Evolutionary conservation across 1,140 invertebrate genomes (phyloP).

Genomic region (Lanistes nyassanus): DNA sequence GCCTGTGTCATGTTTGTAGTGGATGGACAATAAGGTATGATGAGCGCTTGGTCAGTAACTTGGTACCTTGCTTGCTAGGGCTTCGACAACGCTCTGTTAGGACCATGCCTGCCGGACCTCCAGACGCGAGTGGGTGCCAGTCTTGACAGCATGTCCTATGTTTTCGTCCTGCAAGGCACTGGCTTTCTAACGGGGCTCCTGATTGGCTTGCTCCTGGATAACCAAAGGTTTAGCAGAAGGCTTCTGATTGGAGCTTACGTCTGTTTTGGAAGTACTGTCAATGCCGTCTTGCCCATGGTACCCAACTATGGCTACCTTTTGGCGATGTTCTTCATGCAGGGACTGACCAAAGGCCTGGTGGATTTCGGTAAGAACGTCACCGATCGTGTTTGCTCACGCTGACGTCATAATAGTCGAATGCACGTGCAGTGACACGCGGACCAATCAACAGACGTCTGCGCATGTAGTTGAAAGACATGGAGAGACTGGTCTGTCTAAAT

Average conservation of each 20-base stretch:
- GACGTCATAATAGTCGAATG: neutral
- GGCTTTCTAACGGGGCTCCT: slow-evolving; percentile 12
- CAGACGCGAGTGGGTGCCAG: slow-evolving; percentile 4
- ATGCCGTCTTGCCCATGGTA: slow-evolving; percentile 4
- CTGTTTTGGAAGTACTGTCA: slow-evolving; percentile 4
- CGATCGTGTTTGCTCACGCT: neutral
- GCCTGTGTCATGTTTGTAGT: no score
- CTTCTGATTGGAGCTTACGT: slow-evolving; percentile 16
- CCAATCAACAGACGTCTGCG: neutral
- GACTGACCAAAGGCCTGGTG: slow-evolving; percentile 13
- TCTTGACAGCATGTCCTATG: slow-evolving; percentile 12
- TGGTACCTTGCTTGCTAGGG: slow-evolving; percentile 20
- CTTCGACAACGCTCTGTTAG: slow-evolving; percentile 28
- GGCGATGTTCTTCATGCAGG: slow-evolving; percentile 14
- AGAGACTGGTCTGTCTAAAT: no score
- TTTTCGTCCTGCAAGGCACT: slow-evolving; percentile 18
- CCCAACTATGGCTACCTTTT: slow-evolving; percentile 9
- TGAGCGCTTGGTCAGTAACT: no score
- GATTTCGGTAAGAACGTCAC: slow-evolving; percentile 13
- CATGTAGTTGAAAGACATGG: no score
- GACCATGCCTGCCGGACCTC: slow-evolving; percentile 27
- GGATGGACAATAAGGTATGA: neutral
- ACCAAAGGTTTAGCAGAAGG: neutral
- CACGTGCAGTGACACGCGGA: neutral
- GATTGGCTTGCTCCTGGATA: slow-evolving; percentile 3